phyloP scores from a whole-genome alignment of 2,113 vertebrate genomes.

The Nothocercus nigrocapillus region DNA sequence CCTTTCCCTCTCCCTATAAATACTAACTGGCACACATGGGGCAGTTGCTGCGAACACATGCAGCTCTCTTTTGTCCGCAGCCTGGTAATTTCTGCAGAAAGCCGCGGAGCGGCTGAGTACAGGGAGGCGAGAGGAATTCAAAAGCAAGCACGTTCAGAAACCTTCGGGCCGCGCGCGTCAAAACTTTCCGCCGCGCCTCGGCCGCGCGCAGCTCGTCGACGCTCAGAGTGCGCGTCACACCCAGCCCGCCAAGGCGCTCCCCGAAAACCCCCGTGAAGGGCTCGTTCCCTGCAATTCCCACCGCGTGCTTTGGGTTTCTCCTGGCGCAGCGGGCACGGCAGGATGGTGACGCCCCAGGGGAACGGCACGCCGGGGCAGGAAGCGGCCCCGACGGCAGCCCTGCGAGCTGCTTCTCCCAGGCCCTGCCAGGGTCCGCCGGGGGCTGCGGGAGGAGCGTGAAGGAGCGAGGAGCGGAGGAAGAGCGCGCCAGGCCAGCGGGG shows the following conservation, averaged over 20 bases:
- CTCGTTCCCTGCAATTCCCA: neutral
- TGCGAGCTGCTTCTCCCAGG: neutral
- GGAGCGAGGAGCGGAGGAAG: neutral
- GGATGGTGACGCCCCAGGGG: neutral
- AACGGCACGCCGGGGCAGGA: neutral
- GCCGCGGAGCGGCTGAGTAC: neutral
- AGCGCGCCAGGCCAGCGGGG: neutral
- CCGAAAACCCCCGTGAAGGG: neutral
- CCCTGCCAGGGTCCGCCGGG: neutral
- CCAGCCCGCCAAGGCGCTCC: rapidly evolving
- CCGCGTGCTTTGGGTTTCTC: neutral
- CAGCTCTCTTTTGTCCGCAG: neutral
- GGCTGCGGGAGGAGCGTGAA: neutral
- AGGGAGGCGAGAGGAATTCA: neutral
- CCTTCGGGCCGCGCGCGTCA: neutral
- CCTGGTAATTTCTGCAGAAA: neutral
- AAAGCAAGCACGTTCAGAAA: neutral
- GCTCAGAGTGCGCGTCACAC: neutral
- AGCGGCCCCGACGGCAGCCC: slow-evolving; percentile 19
- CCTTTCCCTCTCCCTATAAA: slow-evolving; percentile 33
- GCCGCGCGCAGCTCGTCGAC: neutral
- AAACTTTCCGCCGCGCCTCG: neutral
- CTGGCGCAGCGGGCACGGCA: rapidly evolving
- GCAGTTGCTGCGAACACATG: neutral
- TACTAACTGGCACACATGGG: neutral